Evolutionary conservation across 2,113 vertebrate species (phyloP).

Genomic region (Nyctereutes procyonoides): DNA sequence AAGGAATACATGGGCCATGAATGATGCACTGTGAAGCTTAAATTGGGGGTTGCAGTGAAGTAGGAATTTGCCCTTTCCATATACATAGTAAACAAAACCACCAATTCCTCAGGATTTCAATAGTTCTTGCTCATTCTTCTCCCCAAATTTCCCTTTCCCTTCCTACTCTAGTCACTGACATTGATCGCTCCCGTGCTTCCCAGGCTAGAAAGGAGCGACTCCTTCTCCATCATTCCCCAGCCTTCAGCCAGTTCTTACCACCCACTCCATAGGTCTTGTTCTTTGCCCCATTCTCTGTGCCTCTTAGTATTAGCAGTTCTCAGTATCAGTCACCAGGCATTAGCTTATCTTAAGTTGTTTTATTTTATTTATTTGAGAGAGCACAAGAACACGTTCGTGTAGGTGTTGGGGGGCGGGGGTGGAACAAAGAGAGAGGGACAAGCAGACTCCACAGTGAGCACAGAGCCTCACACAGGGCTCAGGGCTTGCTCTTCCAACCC

Average conservation of each 20-base stretch:
- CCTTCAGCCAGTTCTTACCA: neutral
- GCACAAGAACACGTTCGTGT: too few species aligned
- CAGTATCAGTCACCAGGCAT: neutral
- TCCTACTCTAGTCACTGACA: neutral
- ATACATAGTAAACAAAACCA: slow-evolving; percentile 16
- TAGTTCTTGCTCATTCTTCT: neutral
- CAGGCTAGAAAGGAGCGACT: neutral
- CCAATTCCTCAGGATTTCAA: neutral
- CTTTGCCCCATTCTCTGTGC: neutral
- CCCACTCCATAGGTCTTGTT: neutral
- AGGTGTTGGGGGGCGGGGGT: neutral
- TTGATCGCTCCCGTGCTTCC: neutral
- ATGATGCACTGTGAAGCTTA: neutral
- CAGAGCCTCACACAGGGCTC: neutral
- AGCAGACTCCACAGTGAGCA: neutral
- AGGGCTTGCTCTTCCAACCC: neutral
- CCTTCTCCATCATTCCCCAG: neutral
- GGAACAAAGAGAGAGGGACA: neutral
- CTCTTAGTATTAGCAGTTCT: neutral
- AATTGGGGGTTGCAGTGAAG: neutral
- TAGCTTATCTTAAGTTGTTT: neutral
- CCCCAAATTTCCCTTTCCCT: neutral
- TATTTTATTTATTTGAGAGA: neutral
- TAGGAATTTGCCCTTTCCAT: neutral
- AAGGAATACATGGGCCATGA: neutral